Conservation (phyloP, 1,140 invertebrate genomes). For the Lepidostoma basale region DNA sequence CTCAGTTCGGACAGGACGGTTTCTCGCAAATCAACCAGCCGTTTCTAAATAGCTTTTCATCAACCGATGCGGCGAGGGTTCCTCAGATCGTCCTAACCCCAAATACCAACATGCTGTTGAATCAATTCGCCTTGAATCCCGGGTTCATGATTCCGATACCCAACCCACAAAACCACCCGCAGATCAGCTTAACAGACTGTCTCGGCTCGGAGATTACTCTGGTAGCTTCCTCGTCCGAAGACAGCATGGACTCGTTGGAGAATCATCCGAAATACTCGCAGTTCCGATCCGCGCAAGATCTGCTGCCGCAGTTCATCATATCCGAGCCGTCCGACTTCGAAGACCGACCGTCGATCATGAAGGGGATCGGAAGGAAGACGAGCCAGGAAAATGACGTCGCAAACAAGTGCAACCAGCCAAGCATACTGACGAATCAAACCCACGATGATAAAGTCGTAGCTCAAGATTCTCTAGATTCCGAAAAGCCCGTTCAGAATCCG, state of each 20-base stretch:
- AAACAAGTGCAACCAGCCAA: constrained; percentile 28
- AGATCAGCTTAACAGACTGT: constrained; percentile 90
- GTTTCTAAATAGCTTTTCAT: constrained; percentile 30
- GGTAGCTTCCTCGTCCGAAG: constrained; percentile 71
- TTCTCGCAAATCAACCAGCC: constrained; percentile 7
- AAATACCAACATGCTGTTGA: constrained; percentile 14
- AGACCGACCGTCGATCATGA: constrained; percentile 78
- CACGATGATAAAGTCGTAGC: background rate
- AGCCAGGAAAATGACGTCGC: constrained; percentile 63
- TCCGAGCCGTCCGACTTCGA: constrained; percentile 77
- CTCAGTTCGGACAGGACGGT: constrained; percentile 23
- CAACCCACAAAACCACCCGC: constrained; percentile 65
- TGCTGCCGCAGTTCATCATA: constrained; percentile 69
- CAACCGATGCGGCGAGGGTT: background rate
- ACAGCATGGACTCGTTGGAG: constrained; percentile 67
- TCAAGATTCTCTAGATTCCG: background rate
- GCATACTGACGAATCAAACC: background rate
- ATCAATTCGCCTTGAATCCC: background rate
- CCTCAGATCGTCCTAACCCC: constrained; percentile 33
- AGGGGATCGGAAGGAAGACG: constrained; percentile 74
- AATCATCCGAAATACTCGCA: constrained; percentile 55
- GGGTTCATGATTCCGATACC: constrained; percentile 25
- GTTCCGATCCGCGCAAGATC: constrained; percentile 32
- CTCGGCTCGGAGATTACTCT: constrained; percentile 81
- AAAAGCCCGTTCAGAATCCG: constrained; percentile 30